These are phyloP conservation scores for Fissipunctia ypsillon DNA, from an alignment of 2,888 invertebrate genomes.

Conservation along the genomic window DNA sequence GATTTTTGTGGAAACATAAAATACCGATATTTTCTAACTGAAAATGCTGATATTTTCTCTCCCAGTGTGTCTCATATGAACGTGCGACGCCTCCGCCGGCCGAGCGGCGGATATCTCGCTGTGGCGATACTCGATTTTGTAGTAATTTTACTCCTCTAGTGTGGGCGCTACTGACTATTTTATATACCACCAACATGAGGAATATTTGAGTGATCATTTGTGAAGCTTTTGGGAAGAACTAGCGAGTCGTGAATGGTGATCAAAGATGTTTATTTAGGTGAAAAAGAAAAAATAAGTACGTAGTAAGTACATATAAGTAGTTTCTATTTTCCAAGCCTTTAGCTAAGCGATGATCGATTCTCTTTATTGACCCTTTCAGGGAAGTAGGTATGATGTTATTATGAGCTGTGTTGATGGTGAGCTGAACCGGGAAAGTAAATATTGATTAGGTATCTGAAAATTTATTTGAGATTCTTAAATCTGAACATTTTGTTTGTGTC, in stretches of 20 bases:
- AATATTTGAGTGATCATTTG: conserved; percentile 54
- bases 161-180: conserved; percentile 69
- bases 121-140: conserved; percentile 73
- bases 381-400: neutral
- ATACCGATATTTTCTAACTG: neutral
- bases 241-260: neutral
- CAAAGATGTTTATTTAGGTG: neutral
- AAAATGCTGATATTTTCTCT: conserved; percentile 4
- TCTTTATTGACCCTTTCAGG: neutral
- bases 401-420: neutral
- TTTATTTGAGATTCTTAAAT: neutral
- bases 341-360: neutral
- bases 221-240: conserved; percentile 14
- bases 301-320: neutral
- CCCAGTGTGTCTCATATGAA: conserved; percentile 66
- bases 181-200: conserved; percentile 18
- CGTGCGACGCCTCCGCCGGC: conserved; percentile 73
- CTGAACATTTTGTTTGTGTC: neutral
- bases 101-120: conserved; percentile 78
- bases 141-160: conserved; percentile 53
- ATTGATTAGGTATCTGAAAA: neutral
- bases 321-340: neutral
- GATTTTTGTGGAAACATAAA: too few relatives aligned
- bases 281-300: neutral
- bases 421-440: neutral